These are phyloP conservation scores for Avahi laniger DNA, from an alignment of 2,797 vertebrate genomes.

Conservation along the genomic window DNA sequence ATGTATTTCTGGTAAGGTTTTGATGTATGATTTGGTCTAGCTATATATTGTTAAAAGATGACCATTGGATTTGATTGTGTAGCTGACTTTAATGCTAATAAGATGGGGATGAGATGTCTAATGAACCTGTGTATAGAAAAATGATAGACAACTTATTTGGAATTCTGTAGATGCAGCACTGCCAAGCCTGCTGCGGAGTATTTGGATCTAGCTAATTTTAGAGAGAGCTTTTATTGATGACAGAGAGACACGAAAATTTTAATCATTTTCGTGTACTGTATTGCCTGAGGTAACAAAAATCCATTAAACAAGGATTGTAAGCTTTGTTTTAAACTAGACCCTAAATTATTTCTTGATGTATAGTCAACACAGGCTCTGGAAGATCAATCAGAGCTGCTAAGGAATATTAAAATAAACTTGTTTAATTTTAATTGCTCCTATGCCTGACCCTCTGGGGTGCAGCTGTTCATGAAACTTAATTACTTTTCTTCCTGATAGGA, in stretches of 20 bases:
- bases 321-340: conserved; percentile 81
- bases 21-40: conserved; percentile 68
- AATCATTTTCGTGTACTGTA: conserved; percentile 82
- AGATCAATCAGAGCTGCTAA: conserved; percentile 81
- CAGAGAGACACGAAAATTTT: conserved; percentile 80
- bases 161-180: conserved; percentile 78
- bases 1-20: conserved; percentile 57
- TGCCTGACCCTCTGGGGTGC: conserved; percentile 62
- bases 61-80: conserved; percentile 78
- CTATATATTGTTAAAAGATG: conserved; percentile 73
- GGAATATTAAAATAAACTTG: conserved; percentile 79
- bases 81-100: conserved; percentile 79
- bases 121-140: conserved; percentile 79
- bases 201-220: conserved; percentile 78
- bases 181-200: conserved; percentile 63
- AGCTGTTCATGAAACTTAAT: conserved; percentile 77
- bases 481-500: conserved; percentile 65
- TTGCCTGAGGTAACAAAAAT: conserved; percentile 83
- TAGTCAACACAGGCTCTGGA: conserved; percentile 76
- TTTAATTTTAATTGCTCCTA: conserved; percentile 82
- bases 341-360: conserved; percentile 82
- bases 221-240: conserved; percentile 83
- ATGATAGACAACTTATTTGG: conserved; percentile 81
- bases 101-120: conserved; percentile 75
- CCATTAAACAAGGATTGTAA: conserved; percentile 84